Base-by-base conservation (phyloP, 2,797 vertebrate species). In the Fistularia tabacaria region DNA sequence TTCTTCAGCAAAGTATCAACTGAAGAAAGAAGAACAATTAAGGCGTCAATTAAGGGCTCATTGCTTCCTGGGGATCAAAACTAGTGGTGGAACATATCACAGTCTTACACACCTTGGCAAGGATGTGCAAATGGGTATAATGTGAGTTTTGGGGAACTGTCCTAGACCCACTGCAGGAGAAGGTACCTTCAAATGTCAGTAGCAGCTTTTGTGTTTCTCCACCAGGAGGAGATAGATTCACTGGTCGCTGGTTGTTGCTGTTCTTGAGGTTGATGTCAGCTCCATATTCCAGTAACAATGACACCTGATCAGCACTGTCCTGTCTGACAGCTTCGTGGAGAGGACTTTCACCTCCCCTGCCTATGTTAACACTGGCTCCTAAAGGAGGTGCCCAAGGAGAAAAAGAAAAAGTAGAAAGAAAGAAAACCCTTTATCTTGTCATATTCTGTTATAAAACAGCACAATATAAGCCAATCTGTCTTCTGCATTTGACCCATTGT, bases 221-320 rank as follows among this genome's bases (percentile, higher is more conserved):
- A 67, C 91, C 92, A 36, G 92, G 86, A 12, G 88, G 81, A 8
- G 94, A 94, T 8, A 93, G 71, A 59, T 98, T 95, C 45, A 95
- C 74, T 1, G 96, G 92, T 55, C 91, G 84, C 79, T 93, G 89
- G 46, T 91, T 85, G 51, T 95, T 93, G 48, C 82, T 59, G 58
- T 98, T 95, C 81, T 90, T 93, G 61, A 92, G 85, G 69, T 93
- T 94, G 67, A 93, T 87, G 46, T 96, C 90, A 3, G 96, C 95
- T 13, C 96, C 96, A 51, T 94, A 97, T 49, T 98, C 95, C n/a
- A 98, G 79, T 50, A 98, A 83, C 67, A 94, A 59, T n/a, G 81
- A 91, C 50, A 95, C 81, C 0, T 92, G 92, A 64, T 95, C 95
- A 3, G 82, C 64, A 52, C 84, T 89, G 78, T 93, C 87, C 59